Conservation (phyloP, 2,888 invertebrate species). For the Nomada flava region DNA sequence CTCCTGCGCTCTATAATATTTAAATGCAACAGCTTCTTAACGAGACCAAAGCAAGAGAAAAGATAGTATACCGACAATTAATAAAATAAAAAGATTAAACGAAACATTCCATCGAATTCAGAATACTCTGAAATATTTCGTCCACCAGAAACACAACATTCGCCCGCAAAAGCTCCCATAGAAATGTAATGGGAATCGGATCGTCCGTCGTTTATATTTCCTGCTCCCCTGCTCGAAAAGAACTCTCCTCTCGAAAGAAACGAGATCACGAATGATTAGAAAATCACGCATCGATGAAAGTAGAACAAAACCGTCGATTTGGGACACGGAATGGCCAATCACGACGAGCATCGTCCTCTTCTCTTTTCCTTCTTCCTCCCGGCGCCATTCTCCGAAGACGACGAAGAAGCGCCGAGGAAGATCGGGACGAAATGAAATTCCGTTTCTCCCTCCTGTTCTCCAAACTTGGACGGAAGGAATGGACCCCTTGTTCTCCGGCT, state of each 20-base stretch:
- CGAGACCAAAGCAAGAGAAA: not conserved
- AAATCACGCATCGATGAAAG: conserved; percentile 39
- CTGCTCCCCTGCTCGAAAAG: not conserved
- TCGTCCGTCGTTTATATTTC: too few species aligned
- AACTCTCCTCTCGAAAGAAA: not conserved
- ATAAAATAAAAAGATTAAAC: not conserved
- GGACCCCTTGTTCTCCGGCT: not conserved
- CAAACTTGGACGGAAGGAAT: conserved; percentile 20
- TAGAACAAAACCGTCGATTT: conserved; percentile 33
- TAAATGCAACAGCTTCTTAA: too few species aligned
- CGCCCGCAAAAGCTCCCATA: too few species aligned
- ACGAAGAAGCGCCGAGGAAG: not conserved
- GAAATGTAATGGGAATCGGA: too few species aligned
- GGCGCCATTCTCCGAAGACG: not conserved
- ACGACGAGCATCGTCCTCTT: not conserved
- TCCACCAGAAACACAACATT: too few species aligned
- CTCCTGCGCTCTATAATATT: too few species aligned
- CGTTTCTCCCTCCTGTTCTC: not conserved
- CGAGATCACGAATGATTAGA: conserved; percentile 27
- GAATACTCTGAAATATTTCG: too few species aligned
- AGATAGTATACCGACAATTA: not conserved
- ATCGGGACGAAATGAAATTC: conserved; percentile 7
- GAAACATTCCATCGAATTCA: too few species aligned
- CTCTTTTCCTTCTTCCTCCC: not conserved
- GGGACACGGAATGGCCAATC: not conserved